Conservation (phyloP, 2,888 invertebrate species). For the Drosophila tanythrix region DNA sequence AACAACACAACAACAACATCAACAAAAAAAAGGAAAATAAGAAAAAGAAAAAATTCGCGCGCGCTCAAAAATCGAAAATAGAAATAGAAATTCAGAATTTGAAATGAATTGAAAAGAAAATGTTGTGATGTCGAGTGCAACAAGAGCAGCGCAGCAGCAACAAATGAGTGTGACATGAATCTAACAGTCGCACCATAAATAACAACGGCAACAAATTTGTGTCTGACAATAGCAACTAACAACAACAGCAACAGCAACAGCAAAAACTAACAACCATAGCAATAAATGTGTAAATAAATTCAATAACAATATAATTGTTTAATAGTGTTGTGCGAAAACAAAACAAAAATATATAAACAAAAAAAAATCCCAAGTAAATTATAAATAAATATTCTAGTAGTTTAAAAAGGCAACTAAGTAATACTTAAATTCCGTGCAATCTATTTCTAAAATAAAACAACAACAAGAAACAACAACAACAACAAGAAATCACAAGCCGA, state of each 20-base stretch:
- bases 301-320: conserved; percentile 78
- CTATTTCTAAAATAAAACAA: conserved; percentile 77
- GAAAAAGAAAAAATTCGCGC: conserved; percentile 31
- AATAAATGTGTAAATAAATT: conserved; percentile 67
- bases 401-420: conserved; percentile 53
- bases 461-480: conserved; percentile 47
- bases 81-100: conserved; percentile 30
- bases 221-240: conserved; percentile 35
- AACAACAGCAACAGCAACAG: conserved; percentile 25
- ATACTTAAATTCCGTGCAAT: conserved; percentile 77
- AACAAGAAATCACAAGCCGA: conserved; percentile 33
- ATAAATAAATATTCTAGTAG: conserved; percentile 71
- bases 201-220: conserved; percentile 30
- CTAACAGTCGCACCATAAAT: conserved; percentile 25
- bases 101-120: conserved; percentile 46
- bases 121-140: conserved; percentile 54
- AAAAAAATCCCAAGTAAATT: conserved; percentile 45
- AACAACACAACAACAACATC: conserved; percentile 7
- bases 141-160: conserved; percentile 19
- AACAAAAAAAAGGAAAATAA: conserved; percentile 4
- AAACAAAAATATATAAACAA: conserved; percentile 20
- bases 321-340: conserved; percentile 60
- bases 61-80: conserved; percentile 43
- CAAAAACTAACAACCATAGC: conserved; percentile 42
- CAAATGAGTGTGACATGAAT: conserved; percentile 31